phyloP scores from a whole-genome alignment of 1,140 invertebrate species.

The Latrodectus geometricus region DNA sequence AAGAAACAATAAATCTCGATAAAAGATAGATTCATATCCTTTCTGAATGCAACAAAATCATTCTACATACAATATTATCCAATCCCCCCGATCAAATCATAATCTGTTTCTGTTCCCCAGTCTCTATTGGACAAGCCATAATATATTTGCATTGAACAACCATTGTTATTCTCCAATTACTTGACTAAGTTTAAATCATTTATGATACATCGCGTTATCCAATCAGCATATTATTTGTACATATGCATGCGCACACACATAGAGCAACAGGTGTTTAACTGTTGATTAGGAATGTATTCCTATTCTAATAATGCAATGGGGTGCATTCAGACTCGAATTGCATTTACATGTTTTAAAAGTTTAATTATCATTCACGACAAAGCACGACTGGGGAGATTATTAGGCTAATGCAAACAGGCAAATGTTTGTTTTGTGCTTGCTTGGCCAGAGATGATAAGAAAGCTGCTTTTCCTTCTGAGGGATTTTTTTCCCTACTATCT shows the following conservation, averaged over 20 bases:
- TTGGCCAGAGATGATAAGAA: slow-evolving; percentile 48
- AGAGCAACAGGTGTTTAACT: slow-evolving; percentile 51
- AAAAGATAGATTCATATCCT: too few species aligned
- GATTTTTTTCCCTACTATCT: background rate
- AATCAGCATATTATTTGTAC: slow-evolving; percentile 14
- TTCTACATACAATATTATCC: too few species aligned
- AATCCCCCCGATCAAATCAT: too few species aligned
- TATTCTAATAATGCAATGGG: slow-evolving; percentile 13
- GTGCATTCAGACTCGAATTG: slow-evolving; percentile 21
- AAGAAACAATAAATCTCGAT: too few species aligned
- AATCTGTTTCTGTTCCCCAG: too few species aligned
- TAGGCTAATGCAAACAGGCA: slow-evolving; percentile 44
- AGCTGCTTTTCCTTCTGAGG: background rate
- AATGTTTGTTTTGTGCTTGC: slow-evolving; percentile 54
- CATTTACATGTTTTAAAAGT: slow-evolving; percentile 58
- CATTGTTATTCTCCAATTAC: too few species aligned
- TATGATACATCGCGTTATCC: too few species aligned
- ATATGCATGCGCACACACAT: slow-evolving; percentile 3
- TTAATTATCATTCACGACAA: slow-evolving; percentile 55
- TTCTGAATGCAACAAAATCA: too few species aligned
- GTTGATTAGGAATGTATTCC: slow-evolving; percentile 51
- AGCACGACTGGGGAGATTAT: slow-evolving; percentile 28
- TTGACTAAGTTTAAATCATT: too few species aligned
- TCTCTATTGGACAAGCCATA: too few species aligned
- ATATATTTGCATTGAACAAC: too few species aligned